Evolutionary conservation across 2,113 vertebrate species (phyloP).

Genomic region (Corythaeola cristata): DNA sequence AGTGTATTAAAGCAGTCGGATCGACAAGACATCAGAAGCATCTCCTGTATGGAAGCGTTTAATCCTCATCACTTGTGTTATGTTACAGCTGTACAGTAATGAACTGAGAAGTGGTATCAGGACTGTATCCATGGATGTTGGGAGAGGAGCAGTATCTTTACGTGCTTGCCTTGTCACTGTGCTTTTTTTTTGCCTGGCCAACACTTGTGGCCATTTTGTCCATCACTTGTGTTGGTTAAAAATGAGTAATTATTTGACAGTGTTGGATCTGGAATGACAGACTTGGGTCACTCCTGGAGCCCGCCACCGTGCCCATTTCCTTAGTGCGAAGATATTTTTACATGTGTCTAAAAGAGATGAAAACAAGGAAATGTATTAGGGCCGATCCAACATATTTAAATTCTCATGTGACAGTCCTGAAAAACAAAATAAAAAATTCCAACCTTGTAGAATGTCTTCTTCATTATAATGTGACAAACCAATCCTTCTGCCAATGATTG

Average conservation of each 20-base stretch:
- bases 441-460: neutral
- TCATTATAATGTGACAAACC: neutral
- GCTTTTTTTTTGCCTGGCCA: neutral
- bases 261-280: neutral
- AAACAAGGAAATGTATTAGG: neutral
- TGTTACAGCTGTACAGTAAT: neutral
- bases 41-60: neutral
- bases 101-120: neutral
- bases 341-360: neutral
- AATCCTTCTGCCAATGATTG: neutral
- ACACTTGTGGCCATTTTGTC: neutral
- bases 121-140: neutral
- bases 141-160: neutral
- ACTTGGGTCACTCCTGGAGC: neutral
- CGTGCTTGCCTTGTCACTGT: neutral
- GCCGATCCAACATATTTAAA: neutral
- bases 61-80: neutral
- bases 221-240: neutral
- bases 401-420: neutral
- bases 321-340: neutral
- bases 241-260: neutral
- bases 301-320: fast-evolving
- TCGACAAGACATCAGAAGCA: neutral
- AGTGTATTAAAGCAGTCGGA: neutral
- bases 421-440: neutral